Base-by-base conservation (phyloP, 2,113 vertebrate species). In the Sebastes fasciatus region DNA sequence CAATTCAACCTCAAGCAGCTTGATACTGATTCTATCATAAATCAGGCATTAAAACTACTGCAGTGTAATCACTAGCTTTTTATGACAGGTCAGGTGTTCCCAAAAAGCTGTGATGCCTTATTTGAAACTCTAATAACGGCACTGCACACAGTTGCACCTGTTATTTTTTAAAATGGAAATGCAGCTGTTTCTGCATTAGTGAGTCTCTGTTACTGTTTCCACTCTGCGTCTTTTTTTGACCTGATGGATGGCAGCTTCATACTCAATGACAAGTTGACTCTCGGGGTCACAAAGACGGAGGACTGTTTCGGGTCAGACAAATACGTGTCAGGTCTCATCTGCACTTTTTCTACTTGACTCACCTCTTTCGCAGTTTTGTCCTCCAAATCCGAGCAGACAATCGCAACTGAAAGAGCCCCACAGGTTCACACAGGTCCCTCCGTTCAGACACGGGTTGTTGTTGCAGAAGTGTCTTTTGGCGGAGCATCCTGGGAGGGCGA, bases 341-440 rank as follows among this genome's bases (percentile, higher is more conserved):
- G 5, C 4, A 17, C 13, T 64, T 69, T 34, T 73, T 40, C 12
- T 10, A 5, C 40, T 69, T 8, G 8, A 67, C 72, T 67, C 91
- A 97, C 97, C 97, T 94, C 96, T 96, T 86, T 97, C 96, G 65
- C 97, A 99, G 92, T 93, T 97, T 76, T 91, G 96, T 82, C 98
- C 98, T 80, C 97, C 97, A 8, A 96, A 98, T 48, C 97, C 97
- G 26, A 97, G 95, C 0, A 95, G 96, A 77, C 98, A 99, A 81
- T 96, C 94, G 67, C 98, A 99, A 83, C 96, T 97, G 95, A 97
- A 97, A 0, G 96, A 93, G 0, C 96, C 96, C 98, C 98, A 99
- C 72, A 97, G 95, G 88, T 98, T 97, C 73, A 97, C 96, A 0
- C 98, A 99, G 83, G 97, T 97, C 34, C 97, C 97, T 13, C 97